A percentile compares a stretch with the other conserved stretches of the same genome.
These are phyloP conservation scores for Gobio gobio DNA, from an alignment of 2,113 vertebrate species.

Conservation along the genomic window DNA sequence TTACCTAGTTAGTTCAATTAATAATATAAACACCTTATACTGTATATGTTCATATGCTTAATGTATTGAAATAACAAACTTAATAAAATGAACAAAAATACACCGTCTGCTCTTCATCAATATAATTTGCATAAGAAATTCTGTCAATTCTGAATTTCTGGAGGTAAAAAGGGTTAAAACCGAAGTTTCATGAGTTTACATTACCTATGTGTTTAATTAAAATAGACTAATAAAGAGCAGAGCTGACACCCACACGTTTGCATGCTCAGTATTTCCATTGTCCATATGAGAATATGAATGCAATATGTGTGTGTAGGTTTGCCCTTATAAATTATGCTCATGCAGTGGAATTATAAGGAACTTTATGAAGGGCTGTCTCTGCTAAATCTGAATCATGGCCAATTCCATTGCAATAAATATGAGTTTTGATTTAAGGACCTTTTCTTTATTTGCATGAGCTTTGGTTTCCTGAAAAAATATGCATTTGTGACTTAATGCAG, in stretches of 20 bases:
- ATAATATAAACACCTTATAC: neutral
- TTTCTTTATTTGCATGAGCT: neutral
- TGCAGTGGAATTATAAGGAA: neutral
- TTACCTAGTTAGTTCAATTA: neutral
- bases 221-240: neutral
- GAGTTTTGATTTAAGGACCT: neutral
- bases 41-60: constrained; percentile 14
- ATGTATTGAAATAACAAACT: constrained; percentile 13
- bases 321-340: neutral
- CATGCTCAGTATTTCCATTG: neutral
- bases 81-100: neutral
- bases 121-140: neutral
- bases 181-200: neutral
- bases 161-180: neutral
- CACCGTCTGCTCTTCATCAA: neutral
- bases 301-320: neutral
- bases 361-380: neutral
- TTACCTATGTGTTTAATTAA: neutral
- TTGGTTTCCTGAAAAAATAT: neutral
- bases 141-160: neutral
- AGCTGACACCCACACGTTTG: neutral
- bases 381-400: neutral
- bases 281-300: neutral
- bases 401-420: neutral
- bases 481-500: neutral